Conservation (phyloP, 2,113 vertebrate genomes). For the Anseranas semipalmata region DNA sequence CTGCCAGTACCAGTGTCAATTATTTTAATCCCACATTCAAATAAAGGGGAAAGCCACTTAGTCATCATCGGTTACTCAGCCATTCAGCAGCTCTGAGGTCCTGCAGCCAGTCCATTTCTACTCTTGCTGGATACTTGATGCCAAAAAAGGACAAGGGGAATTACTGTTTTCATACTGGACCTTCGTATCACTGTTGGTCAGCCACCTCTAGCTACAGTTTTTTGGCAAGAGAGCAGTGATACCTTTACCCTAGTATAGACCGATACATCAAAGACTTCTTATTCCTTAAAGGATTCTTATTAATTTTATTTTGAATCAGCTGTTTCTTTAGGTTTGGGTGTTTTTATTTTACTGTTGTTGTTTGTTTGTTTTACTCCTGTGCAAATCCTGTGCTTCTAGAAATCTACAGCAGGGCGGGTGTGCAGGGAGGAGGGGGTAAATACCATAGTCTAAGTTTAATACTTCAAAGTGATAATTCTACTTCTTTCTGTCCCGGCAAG, state of each 20-base stretch:
- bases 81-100: neutral
- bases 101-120: neutral
- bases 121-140: neutral
- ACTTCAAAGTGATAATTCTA: neutral
- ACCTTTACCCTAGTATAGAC: neutral
- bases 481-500: neutral
- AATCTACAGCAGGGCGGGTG: neutral
- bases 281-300: neutral
- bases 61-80: neutral
- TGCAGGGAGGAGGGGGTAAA: neutral
- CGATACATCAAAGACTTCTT: neutral
- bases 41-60: neutral
- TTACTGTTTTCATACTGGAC: neutral
- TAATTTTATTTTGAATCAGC: neutral
- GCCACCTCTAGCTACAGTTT: neutral
- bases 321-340: neutral
- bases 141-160: neutral
- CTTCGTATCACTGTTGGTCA: neutral
- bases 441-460: neutral
- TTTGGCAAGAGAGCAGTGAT: neutral
- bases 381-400: neutral
- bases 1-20: fast-evolving
- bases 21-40: neutral
- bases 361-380: no score
- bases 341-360: neutral